A percentile compares a stretch with the other conserved stretches of the same genome.
Evolutionary conservation across 2,113 vertebrate genomes (phyloP).

Genomic region (Dinomys branickii): DNA sequence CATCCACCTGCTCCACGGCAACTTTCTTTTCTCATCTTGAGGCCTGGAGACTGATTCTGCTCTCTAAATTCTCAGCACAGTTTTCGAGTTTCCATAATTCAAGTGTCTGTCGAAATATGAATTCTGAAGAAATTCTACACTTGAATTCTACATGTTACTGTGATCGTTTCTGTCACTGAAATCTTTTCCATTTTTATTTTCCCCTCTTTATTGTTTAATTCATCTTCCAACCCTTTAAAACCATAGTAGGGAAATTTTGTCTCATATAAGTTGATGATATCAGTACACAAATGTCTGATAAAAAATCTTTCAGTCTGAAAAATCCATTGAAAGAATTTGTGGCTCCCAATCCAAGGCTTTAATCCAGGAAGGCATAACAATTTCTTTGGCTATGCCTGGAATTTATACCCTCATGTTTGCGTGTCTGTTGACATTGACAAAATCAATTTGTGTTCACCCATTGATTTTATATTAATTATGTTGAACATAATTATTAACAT

Average conservation of each 20-base stretch:
- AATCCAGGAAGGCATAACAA: neutral
- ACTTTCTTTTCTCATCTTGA: neutral
- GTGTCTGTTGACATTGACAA: neutral
- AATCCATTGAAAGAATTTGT: neutral
- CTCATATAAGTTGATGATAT: neutral
- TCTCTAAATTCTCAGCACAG: neutral
- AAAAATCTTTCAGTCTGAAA: neutral
- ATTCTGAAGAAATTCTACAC: neutral
- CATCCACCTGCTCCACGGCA: neutral
- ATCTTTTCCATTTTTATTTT: neutral
- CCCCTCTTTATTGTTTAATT: neutral
- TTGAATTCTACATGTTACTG: neutral
- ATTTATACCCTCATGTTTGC: neutral
- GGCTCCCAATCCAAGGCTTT: neutral
- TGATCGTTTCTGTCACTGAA: neutral
- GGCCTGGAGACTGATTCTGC: neutral
- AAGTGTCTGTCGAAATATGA: neutral
- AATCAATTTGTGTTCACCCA: neutral
- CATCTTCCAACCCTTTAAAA: neutral
- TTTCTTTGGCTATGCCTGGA: neutral
- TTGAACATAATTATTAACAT: neutral
- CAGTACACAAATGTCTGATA: neutral
- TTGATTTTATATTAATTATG: neutral
- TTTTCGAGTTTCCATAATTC: neutral
- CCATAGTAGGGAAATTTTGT: neutral